Conservation (phyloP, 1,140 invertebrate species). For the Pogonomyrmex californicus region DNA sequence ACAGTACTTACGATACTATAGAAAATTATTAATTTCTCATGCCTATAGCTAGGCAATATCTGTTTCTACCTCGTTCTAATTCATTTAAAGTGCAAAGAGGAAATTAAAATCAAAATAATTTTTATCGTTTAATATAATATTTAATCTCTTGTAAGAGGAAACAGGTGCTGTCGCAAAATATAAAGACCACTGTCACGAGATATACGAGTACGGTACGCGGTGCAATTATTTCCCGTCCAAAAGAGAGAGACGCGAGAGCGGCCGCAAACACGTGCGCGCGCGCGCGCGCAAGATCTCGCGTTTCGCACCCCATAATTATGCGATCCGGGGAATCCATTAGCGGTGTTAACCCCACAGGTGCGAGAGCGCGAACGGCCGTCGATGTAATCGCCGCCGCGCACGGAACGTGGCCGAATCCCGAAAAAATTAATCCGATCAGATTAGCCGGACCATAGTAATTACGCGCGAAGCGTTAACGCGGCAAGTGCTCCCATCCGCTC, state of each 20-base stretch:
- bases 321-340: constrained; percentile 75
- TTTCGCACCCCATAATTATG: constrained; percentile 71
- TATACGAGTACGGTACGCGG: background rate
- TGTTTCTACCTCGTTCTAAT: background rate
- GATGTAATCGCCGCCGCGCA: constrained; percentile 65
- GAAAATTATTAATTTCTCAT: background rate
- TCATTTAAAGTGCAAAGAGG: background rate
- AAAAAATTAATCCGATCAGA: constrained; percentile 75
- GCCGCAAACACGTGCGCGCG: background rate
- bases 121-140: background rate
- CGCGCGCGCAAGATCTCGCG: constrained; percentile 56
- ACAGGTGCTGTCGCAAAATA: background rate
- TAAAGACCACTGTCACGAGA: constrained; percentile 1
- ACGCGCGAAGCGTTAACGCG: constrained; percentile 69
- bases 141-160: background rate
- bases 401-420: constrained; percentile 31
- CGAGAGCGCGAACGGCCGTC: constrained; percentile 50
- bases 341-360: constrained; percentile 69
- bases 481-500: constrained; percentile 62
- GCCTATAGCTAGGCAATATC: background rate
- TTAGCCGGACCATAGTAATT: constrained; percentile 72
- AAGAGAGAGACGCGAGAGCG: background rate
- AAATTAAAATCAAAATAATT: background rate
- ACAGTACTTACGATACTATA: background rate
- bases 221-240: constrained; percentile 64